Conservation (phyloP, 2,888 invertebrate genomes). For the Peribatodes rhomboidaria region DNA sequence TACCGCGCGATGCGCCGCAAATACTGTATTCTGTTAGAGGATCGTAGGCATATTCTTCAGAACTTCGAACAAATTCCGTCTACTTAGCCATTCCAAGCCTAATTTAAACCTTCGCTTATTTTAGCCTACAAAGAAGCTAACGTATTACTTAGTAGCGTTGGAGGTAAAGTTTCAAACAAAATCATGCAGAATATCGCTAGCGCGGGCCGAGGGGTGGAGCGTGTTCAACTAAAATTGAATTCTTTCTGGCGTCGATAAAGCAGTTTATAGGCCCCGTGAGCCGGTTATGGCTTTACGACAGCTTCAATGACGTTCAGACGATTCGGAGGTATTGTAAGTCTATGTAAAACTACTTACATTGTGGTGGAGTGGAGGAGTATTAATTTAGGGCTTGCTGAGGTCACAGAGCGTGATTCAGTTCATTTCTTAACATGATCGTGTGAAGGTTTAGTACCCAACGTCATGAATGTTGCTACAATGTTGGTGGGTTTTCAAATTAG, state of each 20-base stretch:
- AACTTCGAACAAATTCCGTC: neutral
- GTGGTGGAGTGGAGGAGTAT: conserved; percentile 8
- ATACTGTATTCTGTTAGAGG: neutral
- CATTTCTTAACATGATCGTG: neutral
- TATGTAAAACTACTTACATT: conserved; percentile 32
- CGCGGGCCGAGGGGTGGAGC: conserved; percentile 1
- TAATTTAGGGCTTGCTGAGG: neutral
- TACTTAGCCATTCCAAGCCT: conserved; percentile 1
- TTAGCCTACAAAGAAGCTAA: conserved; percentile 41
- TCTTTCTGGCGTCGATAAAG: conserved; percentile 49
- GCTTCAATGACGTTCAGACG: conserved; percentile 31
- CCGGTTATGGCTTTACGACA: conserved; percentile 48
- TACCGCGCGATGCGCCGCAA: neutral
- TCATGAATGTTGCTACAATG: neutral
- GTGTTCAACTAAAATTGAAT: conserved; percentile 51
- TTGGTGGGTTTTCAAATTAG: no score
- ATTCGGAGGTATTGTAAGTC: conserved; percentile 17
- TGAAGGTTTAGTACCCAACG: neutral
- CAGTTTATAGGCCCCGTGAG: conserved; percentile 50
- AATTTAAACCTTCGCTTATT: neutral
- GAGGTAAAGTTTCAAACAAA: conserved; percentile 42
- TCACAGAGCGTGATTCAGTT: neutral
- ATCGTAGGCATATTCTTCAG: neutral
- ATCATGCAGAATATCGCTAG: conserved; percentile 44
- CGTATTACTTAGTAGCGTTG: conserved; percentile 40